Percentiles rank a stretch among this genome's conserved stretches.
Conservation (phyloP, 2,797 vertebrate species). For the Sebastes hopkinsi region DNA sequence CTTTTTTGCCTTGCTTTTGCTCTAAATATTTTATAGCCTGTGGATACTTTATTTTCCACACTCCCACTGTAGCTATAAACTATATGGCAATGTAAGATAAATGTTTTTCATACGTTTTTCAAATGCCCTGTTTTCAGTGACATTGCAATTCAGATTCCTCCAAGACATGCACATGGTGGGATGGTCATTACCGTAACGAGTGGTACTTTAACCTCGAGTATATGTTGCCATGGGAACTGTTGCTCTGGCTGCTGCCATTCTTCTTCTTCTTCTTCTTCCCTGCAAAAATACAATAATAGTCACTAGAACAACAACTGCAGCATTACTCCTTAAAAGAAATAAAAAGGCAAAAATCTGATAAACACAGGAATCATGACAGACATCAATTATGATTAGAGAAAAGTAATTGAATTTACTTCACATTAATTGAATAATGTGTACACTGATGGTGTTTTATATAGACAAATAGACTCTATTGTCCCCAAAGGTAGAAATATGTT, state of each 20-base stretch:
- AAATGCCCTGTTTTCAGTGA: not conserved
- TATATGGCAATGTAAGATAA: not conserved
- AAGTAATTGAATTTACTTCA: not conserved
- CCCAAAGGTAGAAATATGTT: too few relatives aligned
- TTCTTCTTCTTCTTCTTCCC: not conserved
- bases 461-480: not conserved
- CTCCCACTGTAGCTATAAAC: not conserved
- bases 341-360: not conserved
- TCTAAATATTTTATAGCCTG: not conserved
- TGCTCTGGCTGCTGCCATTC: not conserved
- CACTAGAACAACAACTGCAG: not conserved
- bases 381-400: not conserved
- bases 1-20: too few relatives aligned
- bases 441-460: not conserved
- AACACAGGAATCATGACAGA: not conserved
- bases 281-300: not conserved
- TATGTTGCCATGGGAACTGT: slow-evolving; percentile 11
- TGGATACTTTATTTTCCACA: not conserved
- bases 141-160: not conserved
- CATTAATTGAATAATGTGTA: not conserved
- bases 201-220: not conserved
- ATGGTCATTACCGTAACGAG: not conserved
- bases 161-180: not conserved
- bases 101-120: not conserved
- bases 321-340: not conserved